Evolutionary conservation across 2,888 invertebrate genomes (phyloP).

Genomic region (Tipula unca): DNA sequence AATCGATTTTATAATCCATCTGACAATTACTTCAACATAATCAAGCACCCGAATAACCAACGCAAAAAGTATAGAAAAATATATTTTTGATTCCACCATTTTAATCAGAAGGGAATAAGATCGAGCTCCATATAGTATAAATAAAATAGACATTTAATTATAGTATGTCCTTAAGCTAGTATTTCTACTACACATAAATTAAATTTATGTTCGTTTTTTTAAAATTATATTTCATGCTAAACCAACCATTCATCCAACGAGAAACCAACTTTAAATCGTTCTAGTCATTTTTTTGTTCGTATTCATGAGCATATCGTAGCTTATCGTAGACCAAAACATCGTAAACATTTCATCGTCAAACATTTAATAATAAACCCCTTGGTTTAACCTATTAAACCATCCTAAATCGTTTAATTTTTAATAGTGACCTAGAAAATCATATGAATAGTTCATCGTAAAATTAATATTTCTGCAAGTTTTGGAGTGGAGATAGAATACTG

Average conservation of each 20-base stretch:
- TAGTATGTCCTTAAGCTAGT: background rate
- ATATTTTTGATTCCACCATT: background rate
- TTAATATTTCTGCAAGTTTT: too few relatives aligned
- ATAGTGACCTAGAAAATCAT: too few relatives aligned
- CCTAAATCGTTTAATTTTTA: too few relatives aligned
- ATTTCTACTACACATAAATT: too few relatives aligned
- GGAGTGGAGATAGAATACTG: too few relatives aligned
- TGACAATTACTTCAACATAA: background rate
- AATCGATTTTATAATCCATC: background rate
- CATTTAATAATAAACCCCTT: too few relatives aligned
- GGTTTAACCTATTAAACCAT: too few relatives aligned
- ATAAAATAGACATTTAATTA: background rate
- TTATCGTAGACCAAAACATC: too few relatives aligned
- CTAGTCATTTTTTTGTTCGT: background rate
- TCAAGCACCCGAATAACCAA: background rate
- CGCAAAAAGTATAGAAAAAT: background rate
- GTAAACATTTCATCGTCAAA: too few relatives aligned
- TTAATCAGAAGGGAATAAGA: background rate
- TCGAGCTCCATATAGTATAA: background rate
- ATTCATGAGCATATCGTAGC: background rate
- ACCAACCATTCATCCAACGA: background rate
- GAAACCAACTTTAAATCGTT: background rate
- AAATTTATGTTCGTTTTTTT: too few relatives aligned
- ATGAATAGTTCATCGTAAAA: too few relatives aligned
- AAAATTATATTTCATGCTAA: too few relatives aligned